phyloP scores from a whole-genome alignment of 2,113 vertebrate genomes.

The Zootoca vivipara region DNA sequence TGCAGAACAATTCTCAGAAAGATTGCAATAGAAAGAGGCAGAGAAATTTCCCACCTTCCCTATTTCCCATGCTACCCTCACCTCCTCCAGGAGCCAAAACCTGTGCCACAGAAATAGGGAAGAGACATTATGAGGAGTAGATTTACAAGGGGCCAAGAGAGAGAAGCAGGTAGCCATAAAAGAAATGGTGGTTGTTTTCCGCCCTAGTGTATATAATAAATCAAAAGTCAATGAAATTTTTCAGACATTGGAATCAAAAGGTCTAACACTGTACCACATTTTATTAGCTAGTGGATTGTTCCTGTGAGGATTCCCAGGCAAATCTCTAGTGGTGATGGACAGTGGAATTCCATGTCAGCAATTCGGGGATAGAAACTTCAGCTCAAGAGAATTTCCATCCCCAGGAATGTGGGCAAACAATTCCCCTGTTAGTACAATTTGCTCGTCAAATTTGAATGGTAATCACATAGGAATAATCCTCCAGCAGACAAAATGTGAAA shows the following conservation, averaged over 20 bases:
- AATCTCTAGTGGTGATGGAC: not conserved
- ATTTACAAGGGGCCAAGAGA: not conserved
- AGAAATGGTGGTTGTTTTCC: not conserved
- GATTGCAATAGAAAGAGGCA: not conserved
- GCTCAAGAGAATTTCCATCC: not conserved
- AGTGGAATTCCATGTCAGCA: not conserved
- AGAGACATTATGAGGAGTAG: not conserved
- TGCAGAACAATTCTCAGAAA: not conserved
- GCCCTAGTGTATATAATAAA: not conserved
- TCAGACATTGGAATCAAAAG: not conserved
- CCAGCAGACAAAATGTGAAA: not conserved
- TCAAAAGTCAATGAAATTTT: not conserved
- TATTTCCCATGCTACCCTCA: slow-evolving; percentile 1
- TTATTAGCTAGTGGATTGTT: not conserved
- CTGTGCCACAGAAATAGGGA: not conserved
- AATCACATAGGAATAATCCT: not conserved
- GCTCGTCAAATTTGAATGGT: not conserved
- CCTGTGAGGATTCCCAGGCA: not conserved
- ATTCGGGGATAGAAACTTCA: not conserved
- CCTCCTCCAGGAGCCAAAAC: not conserved
- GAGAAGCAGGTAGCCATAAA: not conserved
- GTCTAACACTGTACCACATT: not conserved
- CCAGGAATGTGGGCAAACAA: not conserved
- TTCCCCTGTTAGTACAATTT: not conserved
- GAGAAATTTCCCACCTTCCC: not conserved